Conservation (phyloP, 2,888 invertebrate genomes). For the Harpagoxenus sublaevis region DNA sequence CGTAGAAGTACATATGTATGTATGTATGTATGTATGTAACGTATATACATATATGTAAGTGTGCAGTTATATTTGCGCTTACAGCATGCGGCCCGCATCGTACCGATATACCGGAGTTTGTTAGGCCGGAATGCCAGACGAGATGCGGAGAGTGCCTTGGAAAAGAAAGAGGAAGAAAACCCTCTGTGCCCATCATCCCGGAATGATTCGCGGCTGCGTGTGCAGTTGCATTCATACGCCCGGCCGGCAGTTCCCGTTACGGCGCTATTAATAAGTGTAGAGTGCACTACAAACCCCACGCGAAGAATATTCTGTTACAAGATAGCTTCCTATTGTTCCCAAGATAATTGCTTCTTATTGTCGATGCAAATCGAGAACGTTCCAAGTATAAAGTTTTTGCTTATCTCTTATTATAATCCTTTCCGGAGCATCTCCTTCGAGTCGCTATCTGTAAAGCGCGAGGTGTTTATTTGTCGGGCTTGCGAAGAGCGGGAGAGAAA, state of each 20-base stretch:
- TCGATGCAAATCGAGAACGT: constrained; percentile 48
- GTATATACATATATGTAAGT: neutral
- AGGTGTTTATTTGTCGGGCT: constrained; percentile 36
- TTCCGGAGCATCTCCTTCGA: neutral
- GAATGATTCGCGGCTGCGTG: constrained; percentile 64
- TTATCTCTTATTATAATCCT: constrained; percentile 40
- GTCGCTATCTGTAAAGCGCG: constrained; percentile 1
- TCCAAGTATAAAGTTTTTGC: constrained; percentile 30
- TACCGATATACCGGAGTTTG: constrained; percentile 12
- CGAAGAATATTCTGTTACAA: constrained; percentile 35
- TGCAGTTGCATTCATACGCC: constrained; percentile 62
- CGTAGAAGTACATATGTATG: neutral
- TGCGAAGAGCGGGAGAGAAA: constrained; percentile 13
- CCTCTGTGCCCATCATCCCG: constrained; percentile 65
- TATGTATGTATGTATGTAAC: neutral
- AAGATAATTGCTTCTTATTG: constrained; percentile 47
- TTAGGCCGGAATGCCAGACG: constrained; percentile 10
- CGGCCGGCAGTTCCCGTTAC: constrained; percentile 24
- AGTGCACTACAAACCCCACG: constrained; percentile 5
- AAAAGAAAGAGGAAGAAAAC: constrained; percentile 67
- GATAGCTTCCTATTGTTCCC: constrained; percentile 19
- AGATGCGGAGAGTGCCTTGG: constrained; percentile 37
- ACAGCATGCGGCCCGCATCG: neutral
- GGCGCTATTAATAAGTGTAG: constrained; percentile 61
- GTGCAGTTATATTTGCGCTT: constrained; percentile 18